Conservation (phyloP, 2,888 invertebrate species). For the Hesperia comma region DNA sequence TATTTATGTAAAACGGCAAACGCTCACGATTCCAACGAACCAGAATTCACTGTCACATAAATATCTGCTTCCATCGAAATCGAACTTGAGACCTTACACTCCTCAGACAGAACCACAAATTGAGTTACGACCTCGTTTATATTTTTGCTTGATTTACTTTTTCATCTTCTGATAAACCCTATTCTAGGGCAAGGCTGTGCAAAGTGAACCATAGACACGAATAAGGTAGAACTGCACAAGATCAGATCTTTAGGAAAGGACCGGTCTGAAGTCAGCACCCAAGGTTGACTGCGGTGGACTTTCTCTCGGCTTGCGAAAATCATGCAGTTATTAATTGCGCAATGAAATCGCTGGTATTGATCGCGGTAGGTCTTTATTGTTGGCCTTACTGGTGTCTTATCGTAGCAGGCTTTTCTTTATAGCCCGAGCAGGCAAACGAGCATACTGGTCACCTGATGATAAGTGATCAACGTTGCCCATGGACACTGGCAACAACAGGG, state of each 20-base stretch:
- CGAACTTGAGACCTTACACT: too few species aligned
- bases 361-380: conserved; percentile 6
- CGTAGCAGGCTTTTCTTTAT: not conserved
- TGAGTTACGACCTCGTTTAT: too few species aligned
- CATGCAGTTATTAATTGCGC: conserved; percentile 38
- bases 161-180: not conserved
- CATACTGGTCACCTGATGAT: not conserved
- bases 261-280: conserved; percentile 21
- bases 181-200: conserved; percentile 18
- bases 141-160: not conserved
- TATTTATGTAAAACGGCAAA: too few species aligned
- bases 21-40: too few species aligned
- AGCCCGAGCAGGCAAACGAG: too few species aligned
- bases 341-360: not conserved
- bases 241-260: conserved; percentile 20
- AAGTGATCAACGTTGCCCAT: not conserved
- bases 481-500: too few species aligned
- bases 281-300: conserved; percentile 40
- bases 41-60: too few species aligned
- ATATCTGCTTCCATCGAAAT: too few species aligned
- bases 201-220: not conserved
- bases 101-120: too few species aligned
- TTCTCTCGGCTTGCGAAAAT: conserved; percentile 45
- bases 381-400: not conserved
- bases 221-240: not conserved